Evolutionary conservation across 2,113 vertebrate genomes (phyloP), one percentile per base, ranked within the genome.

Genomic region (Bos indicus): DNA sequence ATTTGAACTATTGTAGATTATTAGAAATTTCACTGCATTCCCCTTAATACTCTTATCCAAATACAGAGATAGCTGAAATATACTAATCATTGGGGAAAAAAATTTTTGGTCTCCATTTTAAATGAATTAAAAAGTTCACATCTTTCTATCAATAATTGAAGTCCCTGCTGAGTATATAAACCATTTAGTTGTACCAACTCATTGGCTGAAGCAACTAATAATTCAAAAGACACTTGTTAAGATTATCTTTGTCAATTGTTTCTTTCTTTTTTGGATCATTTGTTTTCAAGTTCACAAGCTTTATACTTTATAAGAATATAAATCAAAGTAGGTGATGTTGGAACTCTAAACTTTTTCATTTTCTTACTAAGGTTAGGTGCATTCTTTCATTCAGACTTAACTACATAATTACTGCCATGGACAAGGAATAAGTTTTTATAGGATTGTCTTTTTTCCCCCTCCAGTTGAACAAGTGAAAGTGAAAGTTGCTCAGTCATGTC

Each of bases 221-320:
- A 62, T 82, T 94, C 17, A 92, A 10, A 95, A 94, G 77, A 87
- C 33, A 48, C 13, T 33, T 8, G 2, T 67, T 94, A 88, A 95
- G 30, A 48, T 93, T 77, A 15, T 87, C 13, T 85, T 1, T 64
- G 51, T 90, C 25, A 40, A 43, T 93, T 90, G 11, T 74, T 95
- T 90, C 83, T 52, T n/a, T 52, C 30, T 51, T 51, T 33, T 54
- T 82, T n/a, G 46, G 30, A 51, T 92, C 36, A 48, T 91, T 95
- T 94, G 11, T 64, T 95, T 96, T 93, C 40, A 88, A 82, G 81
- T 95, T 12, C 10, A 74, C n/a, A 90, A 83, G 33, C 23, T 96
- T 94, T 94, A 85, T 81, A 51, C 14, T 91, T 94, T 77, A 56
- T 59, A 74, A 48, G 83, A 85, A 74, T 74, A 48, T 48, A 60